Base-by-base conservation (phyloP, 2,888 invertebrate species). In the Lithosia quadra region DNA sequence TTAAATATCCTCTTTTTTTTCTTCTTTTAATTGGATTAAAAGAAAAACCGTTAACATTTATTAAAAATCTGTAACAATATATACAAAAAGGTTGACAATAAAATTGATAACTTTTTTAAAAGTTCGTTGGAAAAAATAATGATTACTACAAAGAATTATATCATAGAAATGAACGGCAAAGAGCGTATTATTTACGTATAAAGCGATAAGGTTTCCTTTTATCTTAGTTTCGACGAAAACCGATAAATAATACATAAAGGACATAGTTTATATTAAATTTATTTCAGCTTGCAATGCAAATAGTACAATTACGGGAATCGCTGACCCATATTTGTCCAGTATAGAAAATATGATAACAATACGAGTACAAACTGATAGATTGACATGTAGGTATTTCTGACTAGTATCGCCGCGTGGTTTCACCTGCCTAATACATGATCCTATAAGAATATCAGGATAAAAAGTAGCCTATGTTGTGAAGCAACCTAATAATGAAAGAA, bases 171-270 rank as follows among this genome's bases (percentile, higher is more conserved):
- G 63, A 72, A 77, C 78, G 73, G 61, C 79, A 74, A 56, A 65
- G 61, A 24, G 21, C 13, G 33, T 69, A 71, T 69, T 76, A 73
- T 78, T 77, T 71, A 71, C 69, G 63, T 63, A 74, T 34, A 66
- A 64, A 36, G 61, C 53, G 77, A 78, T 80, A 80, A 71, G 58
- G 62, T 71, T 15, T 69, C 21, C 53, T 49, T 57, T 65, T 88
- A 88, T 87, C 88, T 85, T 81, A 83, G 85, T 87, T 89, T 87
- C 86, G 82, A 82, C 75, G 85, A 80, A 84, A 78, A 72, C 72
- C 18, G 55, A 55, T 63, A 63, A 84, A 85, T 85, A 87, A 80
- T 69, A 21, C 71, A 72, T 67, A 76, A 70, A 68, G 62, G 70
- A 71, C 67, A 66, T 58, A 67, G 72, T 72, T 67, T 49, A 63